Conservation (phyloP, 2,888 invertebrate species). For the Smittia sp. region DNA sequence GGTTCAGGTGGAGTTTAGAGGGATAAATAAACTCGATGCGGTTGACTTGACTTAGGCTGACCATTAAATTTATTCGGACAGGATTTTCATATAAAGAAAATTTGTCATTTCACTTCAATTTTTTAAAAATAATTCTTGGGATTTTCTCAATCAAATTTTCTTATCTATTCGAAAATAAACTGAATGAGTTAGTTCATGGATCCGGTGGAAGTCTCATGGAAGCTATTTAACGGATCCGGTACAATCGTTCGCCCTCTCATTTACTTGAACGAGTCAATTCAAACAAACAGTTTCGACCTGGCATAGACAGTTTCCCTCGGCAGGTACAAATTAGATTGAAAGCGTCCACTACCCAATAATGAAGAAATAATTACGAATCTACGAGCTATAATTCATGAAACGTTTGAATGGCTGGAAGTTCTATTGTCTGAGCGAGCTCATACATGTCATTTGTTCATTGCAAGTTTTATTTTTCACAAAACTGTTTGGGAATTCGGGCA, state of each 20-base stretch:
- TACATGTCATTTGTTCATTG: constrained; percentile 14
- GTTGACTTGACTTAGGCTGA: too few species aligned
- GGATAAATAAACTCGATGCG: too few species aligned
- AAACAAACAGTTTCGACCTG: too few species aligned
- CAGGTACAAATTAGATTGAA: constrained; percentile 20
- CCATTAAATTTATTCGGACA: too few species aligned
- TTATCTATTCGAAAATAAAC: too few species aligned
- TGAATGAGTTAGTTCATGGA: too few species aligned
- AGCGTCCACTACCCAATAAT: background rate
- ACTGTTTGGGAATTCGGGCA: constrained; percentile 40
- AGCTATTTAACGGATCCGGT: too few species aligned
- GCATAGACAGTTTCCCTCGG: background rate
- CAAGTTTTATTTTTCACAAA: background rate
- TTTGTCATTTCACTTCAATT: background rate
- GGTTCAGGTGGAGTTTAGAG: background rate
- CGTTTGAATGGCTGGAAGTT: background rate
- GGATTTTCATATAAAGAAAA: too few species aligned
- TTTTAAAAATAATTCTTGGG: background rate
- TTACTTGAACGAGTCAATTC: too few species aligned
- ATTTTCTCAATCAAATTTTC: too few species aligned
- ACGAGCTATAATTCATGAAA: background rate
- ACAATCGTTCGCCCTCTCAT: too few species aligned
- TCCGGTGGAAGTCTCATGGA: too few species aligned
- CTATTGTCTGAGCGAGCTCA: background rate
- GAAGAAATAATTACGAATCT: constrained; percentile 32